Percentiles rank a stretch among this genome's conserved stretches.
phyloP scores from a whole-genome alignment of 2,113 vertebrate genomes.

The Mustelus asterias region DNA sequence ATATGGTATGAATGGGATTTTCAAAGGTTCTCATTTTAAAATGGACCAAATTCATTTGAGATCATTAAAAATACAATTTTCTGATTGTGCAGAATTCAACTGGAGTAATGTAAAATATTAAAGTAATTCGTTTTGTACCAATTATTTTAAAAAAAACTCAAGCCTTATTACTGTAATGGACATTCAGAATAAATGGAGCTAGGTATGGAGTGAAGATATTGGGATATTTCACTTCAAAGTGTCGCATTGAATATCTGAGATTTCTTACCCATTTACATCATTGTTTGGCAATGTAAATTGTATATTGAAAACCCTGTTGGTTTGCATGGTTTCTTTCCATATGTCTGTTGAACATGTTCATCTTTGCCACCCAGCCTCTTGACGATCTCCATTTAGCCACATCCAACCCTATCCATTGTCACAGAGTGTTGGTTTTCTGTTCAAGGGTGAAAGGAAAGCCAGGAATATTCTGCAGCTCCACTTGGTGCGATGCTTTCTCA shows the following conservation, averaged over 20 bases:
- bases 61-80: not conserved
- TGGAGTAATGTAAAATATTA: not conserved
- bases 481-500: not conserved
- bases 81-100: not conserved
- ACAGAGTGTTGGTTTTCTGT: conserved; percentile 22
- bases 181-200: conserved; percentile 28
- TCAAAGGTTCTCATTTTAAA: not conserved
- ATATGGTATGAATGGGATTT: not conserved
- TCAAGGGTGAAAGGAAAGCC: conserved; percentile 27
- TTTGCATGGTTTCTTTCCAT: not conserved
- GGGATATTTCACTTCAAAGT: not conserved
- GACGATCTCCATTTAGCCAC: not conserved
- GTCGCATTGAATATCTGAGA: not conserved
- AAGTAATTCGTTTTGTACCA: not conserved
- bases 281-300: not conserved
- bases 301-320: not conserved
- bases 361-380: not conserved
- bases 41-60: not conserved
- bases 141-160: not conserved
- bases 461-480: conserved; percentile 21
- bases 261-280: not conserved
- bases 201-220: not conserved
- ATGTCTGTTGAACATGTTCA: not conserved
- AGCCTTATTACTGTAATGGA: not conserved
- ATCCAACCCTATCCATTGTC: conserved; percentile 6